phyloP scores from a whole-genome alignment of 1,140 invertebrate species.

The Anadara kagoshimensis region DNA sequence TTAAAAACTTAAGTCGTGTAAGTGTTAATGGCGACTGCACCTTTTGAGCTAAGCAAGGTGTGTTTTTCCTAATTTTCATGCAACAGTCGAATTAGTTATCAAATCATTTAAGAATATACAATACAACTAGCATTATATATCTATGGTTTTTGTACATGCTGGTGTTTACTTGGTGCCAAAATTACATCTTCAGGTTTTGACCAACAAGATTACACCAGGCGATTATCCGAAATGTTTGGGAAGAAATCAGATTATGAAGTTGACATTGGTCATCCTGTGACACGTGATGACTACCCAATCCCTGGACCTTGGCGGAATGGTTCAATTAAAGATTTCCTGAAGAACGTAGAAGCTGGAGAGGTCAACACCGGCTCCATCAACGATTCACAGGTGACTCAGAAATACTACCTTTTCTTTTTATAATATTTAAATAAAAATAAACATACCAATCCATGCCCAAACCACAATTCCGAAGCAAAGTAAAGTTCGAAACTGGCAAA shows the following conservation, averaged over 20 bases:
- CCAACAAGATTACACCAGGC: neutral
- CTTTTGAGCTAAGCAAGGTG: no score
- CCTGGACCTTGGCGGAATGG: slow-evolving; percentile 8
- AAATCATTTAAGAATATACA: no score
- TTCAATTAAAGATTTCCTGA: slow-evolving; percentile 14
- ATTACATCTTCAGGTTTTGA: slow-evolving; percentile 3
- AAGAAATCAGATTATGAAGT: slow-evolving; percentile 16
- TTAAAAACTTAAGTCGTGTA: no score
- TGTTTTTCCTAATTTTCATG: no score
- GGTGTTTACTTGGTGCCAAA: neutral
- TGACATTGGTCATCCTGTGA: slow-evolving; percentile 16
- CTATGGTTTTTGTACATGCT: neutral
- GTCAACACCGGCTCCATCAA: slow-evolving; percentile 3
- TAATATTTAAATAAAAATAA: no score
- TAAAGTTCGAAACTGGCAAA: no score
- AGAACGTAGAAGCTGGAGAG: slow-evolving; percentile 6
- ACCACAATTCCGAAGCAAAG: no score
- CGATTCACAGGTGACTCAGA: slow-evolving; percentile 8
- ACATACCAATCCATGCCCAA: no score
- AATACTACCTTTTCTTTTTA: neutral
- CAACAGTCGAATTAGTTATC: no score
- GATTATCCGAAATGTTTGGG: slow-evolving; percentile 8
- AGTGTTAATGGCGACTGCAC: no score
- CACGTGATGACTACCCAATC: slow-evolving; percentile 5
- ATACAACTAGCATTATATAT: no score